Conservation (phyloP, 1,140 invertebrate genomes). For the Drosophila kepulauana region DNA sequence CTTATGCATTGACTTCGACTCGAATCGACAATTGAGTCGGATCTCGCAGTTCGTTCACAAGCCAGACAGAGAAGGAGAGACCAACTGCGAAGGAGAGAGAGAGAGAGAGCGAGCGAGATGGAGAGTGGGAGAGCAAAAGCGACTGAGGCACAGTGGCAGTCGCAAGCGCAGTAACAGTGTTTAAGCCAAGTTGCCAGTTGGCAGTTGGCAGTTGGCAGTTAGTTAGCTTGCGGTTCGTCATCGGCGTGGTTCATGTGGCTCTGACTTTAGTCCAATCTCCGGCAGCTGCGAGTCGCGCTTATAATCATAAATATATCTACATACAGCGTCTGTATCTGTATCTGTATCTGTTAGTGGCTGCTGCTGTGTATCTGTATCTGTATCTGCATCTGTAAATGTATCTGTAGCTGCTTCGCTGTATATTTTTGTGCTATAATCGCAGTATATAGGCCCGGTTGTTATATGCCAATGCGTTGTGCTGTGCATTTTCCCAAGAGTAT, state of each 20-base stretch:
- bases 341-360: slow-evolving; percentile 16
- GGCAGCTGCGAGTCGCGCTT: slow-evolving; percentile 55
- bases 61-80: slow-evolving; percentile 9
- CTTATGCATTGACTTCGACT: slow-evolving; percentile 62
- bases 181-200: slow-evolving; percentile 56
- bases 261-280: slow-evolving; percentile 47
- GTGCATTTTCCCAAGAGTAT: slow-evolving; percentile 80
- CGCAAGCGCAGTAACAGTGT: slow-evolving; percentile 32
- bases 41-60: slow-evolving; percentile 31
- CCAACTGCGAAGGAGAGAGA: not conserved
- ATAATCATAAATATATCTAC: slow-evolving; percentile 80
- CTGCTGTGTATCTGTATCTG: slow-evolving; percentile 9
- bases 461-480: slow-evolving; percentile 62
- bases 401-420: slow-evolving; percentile 4
- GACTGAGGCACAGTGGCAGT: not conserved
- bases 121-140: not conserved
- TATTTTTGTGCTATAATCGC: slow-evolving; percentile 12
- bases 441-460: slow-evolving; percentile 69
- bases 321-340: slow-evolving; percentile 44
- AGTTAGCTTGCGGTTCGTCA: slow-evolving; percentile 80
- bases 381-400: slow-evolving; percentile 12
- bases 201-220: slow-evolving; percentile 57
- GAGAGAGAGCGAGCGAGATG: not conserved
- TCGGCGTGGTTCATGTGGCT: slow-evolving; percentile 74
- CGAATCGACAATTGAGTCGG: slow-evolving; percentile 23